Evolutionary conservation across 2,888 invertebrate species (phyloP).

Genomic region (Caenorhabditis doughertyi): DNA sequence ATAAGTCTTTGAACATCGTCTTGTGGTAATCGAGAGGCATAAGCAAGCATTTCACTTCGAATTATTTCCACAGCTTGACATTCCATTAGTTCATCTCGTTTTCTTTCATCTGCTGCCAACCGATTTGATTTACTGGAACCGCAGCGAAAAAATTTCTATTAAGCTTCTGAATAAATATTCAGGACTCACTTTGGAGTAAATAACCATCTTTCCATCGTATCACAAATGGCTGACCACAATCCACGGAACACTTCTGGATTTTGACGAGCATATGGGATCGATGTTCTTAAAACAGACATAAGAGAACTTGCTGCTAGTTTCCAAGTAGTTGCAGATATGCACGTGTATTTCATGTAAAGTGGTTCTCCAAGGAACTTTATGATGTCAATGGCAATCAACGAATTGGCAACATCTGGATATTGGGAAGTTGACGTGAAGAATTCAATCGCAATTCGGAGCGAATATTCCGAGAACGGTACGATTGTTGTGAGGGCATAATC

Average conservation of each 20-base stretch:
- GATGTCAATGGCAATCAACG: slow-evolving; percentile 88
- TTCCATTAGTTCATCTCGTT: slow-evolving; percentile 79
- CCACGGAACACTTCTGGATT: slow-evolving; percentile 83
- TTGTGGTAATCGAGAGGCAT: slow-evolving; percentile 89
- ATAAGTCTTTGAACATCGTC: slow-evolving; percentile 91
- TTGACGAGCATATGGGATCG: slow-evolving; percentile 91
- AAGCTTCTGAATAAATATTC: background rate
- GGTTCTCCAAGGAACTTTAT: slow-evolving; percentile 88
- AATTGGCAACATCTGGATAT: slow-evolving; percentile 88
- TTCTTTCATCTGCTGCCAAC: slow-evolving; percentile 80
- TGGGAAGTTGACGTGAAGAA: slow-evolving; percentile 89
- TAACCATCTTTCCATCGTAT: slow-evolving; percentile 92
- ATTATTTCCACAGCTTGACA: slow-evolving; percentile 88
- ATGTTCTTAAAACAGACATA: slow-evolving; percentile 89
- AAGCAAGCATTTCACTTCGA: slow-evolving; percentile 88
- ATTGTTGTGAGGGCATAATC: slow-evolving; percentile 91
- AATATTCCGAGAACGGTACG: slow-evolving; percentile 91
- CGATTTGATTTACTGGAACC: slow-evolving; percentile 72
- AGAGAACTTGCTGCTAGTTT: slow-evolving; percentile 90
- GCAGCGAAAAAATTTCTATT: slow-evolving; percentile 25
- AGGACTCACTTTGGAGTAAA: slow-evolving; percentile 89
- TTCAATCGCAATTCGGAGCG: slow-evolving; percentile 88
- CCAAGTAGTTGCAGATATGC: slow-evolving; percentile 90
- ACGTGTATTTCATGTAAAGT: slow-evolving; percentile 89
- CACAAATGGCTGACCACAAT: slow-evolving; percentile 91